Conservation (phyloP, 1,140 invertebrate genomes). For the Pseudomyrmex pallidus region DNA sequence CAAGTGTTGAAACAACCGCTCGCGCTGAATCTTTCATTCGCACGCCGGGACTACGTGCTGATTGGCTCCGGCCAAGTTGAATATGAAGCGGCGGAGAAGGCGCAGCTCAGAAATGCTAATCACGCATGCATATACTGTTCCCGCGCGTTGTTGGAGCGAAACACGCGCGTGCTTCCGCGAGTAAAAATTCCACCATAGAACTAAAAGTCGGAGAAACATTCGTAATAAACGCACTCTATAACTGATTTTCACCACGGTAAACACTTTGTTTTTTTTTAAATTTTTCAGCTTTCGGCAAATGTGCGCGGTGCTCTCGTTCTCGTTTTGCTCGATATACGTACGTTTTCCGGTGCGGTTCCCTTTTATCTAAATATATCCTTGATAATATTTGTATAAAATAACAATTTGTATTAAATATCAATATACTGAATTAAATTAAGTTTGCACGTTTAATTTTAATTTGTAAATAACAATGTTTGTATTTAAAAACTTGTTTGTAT, state of each 20-base stretch:
- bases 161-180: neutral
- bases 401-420: no score
- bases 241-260: neutral
- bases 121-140: slow-evolving; percentile 52
- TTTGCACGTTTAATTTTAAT: neutral
- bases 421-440: no score
- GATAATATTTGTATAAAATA: neutral
- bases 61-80: slow-evolving; percentile 47
- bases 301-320: slow-evolving; percentile 8
- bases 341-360: neutral
- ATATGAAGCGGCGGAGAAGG: slow-evolving; percentile 48
- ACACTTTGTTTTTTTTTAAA: slow-evolving; percentile 29
- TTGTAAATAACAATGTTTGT: neutral
- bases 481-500: neutral
- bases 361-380: slow-evolving; percentile 6
- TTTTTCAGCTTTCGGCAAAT: slow-evolving; percentile 19
- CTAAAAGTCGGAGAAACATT: neutral
- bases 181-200: slow-evolving; percentile 45
- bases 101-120: slow-evolving; percentile 55
- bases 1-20: slow-evolving; percentile 43
- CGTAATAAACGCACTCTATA: slow-evolving; percentile 23
- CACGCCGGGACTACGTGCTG: slow-evolving; percentile 31
- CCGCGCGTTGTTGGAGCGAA: neutral
- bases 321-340: neutral
- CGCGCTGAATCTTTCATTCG: slow-evolving; percentile 62